Percentiles rank a stretch among this genome's conserved stretches.
Conservation (phyloP, 2,888 invertebrate genomes). For the Cryptocephalus primarius region DNA sequence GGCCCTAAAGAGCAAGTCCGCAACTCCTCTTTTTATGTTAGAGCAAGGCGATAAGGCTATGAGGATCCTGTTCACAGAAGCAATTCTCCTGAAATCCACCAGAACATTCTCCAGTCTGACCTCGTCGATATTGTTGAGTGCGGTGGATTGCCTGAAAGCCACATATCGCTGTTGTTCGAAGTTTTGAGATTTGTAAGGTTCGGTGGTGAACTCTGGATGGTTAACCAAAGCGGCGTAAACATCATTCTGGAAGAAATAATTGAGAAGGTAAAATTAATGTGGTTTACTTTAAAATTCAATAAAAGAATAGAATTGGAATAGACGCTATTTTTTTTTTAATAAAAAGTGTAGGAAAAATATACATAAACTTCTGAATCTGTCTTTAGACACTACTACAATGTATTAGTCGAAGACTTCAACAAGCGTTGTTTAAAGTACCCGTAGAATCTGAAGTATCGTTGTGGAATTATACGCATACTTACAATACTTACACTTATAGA, state of each 20-base stretch:
- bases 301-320: too few relatives aligned
- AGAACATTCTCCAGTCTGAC: constrained; percentile 44
- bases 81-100: constrained; percentile 35
- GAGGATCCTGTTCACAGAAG: constrained; percentile 43
- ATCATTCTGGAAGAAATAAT: constrained; percentile 20
- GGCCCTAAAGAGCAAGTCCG: constrained; percentile 52
- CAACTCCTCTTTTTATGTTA: constrained; percentile 54
- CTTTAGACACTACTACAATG: too few relatives aligned
- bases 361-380: too few relatives aligned
- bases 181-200: constrained; percentile 13
- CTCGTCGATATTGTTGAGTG: constrained; percentile 54
- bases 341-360: too few relatives aligned
- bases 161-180: constrained; percentile 40
- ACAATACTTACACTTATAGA: too few relatives aligned
- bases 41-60: constrained; percentile 51
- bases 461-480: too few relatives aligned
- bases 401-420: too few relatives aligned
- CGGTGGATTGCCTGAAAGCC: constrained; percentile 48
- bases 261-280: too few relatives aligned
- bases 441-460: too few relatives aligned
- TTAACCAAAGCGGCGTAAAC: constrained; percentile 20
- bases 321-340: too few relatives aligned
- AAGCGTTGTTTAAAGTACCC: too few relatives aligned
- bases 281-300: too few relatives aligned
- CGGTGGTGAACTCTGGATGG: constrained; percentile 22